These are phyloP conservation scores for Harpalus rubripes DNA, from an alignment of 2,888 invertebrate species.

Conservation along the genomic window DNA sequence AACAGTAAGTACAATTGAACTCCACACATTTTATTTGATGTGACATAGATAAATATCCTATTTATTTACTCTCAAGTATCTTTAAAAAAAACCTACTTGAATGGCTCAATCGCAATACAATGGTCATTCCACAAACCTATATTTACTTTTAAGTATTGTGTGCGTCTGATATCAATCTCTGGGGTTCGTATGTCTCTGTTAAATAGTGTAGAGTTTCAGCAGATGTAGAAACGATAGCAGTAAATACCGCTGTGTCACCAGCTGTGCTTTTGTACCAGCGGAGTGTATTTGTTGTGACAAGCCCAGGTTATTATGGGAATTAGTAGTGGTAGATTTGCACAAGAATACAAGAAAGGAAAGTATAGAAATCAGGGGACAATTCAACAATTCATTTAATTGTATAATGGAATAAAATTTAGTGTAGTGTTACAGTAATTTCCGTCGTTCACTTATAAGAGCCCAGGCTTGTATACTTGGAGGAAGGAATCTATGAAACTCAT, in stretches of 20 bases:
- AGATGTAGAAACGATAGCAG: background rate
- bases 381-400: background rate
- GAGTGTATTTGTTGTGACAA: constrained; percentile 3
- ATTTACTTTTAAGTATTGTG: background rate
- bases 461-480: too few species aligned
- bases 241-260: background rate
- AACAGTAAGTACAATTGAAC: background rate
- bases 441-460: too few species aligned
- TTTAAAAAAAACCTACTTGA: background rate
- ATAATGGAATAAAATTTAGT: background rate
- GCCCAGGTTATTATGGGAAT: background rate
- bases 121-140: background rate
- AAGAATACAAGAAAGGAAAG: background rate
- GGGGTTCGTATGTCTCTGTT: background rate
- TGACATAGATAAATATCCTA: background rate
- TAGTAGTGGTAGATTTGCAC: background rate
- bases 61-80: background rate
- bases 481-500: too few species aligned
- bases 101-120: background rate
- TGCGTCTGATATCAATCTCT: background rate
- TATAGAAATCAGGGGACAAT: background rate
- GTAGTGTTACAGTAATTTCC: background rate
- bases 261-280: background rate
- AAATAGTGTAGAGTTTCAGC: constrained; percentile 5
- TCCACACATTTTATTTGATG: background rate